Conservation (phyloP, 2,113 vertebrate species). For the Sylvia atricapilla region DNA sequence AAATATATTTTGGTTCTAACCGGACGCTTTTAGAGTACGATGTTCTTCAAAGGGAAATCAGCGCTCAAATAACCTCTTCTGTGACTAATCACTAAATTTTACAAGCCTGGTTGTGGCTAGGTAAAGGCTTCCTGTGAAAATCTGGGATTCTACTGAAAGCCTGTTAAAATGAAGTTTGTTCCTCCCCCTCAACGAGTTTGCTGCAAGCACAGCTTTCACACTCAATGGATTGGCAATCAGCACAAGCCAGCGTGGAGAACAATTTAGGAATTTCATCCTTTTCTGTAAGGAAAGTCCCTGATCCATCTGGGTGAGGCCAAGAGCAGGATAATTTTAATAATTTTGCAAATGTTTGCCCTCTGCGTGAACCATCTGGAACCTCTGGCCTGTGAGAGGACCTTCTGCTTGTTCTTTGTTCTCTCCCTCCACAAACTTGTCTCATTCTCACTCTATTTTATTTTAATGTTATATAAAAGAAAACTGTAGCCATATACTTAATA, state of each 20-base stretch:
- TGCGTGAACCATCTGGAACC: background rate
- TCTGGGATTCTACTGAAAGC: background rate
- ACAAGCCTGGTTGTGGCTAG: background rate
- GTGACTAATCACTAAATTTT: conserved; percentile 21
- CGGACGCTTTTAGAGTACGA: background rate
- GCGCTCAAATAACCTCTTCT: background rate
- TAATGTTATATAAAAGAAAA: background rate
- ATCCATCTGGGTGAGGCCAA: background rate
- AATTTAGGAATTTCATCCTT: background rate
- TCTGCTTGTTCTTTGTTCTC: background rate
- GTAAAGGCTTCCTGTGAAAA: background rate
- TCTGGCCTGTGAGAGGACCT: background rate
- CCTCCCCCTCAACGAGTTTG: background rate
- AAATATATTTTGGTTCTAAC: conserved; percentile 50
- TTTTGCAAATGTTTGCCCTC: background rate
- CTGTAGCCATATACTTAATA: background rate
- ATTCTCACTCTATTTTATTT: background rate
- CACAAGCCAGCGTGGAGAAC: background rate
- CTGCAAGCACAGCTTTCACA: background rate
- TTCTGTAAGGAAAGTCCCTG: background rate
- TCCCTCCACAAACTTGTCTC: background rate
- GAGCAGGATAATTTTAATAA: background rate
- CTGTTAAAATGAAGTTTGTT: background rate
- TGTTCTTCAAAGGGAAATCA: conserved; percentile 45
- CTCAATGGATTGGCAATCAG: background rate